Conservation (phyloP, 2,113 vertebrate species). For the Nothocercus nigrocapillus region DNA sequence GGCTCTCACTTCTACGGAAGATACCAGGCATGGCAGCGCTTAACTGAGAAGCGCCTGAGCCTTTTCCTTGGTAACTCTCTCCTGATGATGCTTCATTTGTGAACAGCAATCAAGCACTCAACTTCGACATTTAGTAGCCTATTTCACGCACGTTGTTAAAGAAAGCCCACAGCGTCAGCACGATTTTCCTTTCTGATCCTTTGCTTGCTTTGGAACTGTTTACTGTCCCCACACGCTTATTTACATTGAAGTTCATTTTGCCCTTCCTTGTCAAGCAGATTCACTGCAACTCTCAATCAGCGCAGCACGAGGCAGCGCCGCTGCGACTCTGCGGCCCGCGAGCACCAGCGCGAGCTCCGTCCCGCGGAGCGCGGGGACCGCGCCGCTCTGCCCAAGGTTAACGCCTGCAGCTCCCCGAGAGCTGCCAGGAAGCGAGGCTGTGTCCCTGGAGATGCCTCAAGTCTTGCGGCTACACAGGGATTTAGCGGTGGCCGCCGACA, state of each 20-base stretch:
- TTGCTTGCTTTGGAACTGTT: slow-evolving; percentile 48
- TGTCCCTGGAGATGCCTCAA: not conserved
- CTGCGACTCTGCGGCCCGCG: not conserved
- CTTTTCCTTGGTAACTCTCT: not conserved
- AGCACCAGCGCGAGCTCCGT: not conserved
- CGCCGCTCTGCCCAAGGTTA: slow-evolving; percentile 53
- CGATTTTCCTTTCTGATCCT: slow-evolving; percentile 4
- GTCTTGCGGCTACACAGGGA: not conserved
- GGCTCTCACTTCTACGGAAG: not conserved
- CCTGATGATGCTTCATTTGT: not conserved
- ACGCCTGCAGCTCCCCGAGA: slow-evolving; percentile 10
- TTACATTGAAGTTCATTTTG: slow-evolving; percentile 65
- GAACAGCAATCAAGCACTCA: not conserved
- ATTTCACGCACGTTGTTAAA: not conserved
- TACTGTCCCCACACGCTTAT: slow-evolving; percentile 42
- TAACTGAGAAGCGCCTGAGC: not conserved
- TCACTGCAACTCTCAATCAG: slow-evolving; percentile 72
- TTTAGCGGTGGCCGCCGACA: not conserved
- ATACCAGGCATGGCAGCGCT: not conserved
- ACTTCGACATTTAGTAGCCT: slow-evolving; percentile 8
- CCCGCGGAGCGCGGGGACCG: slow-evolving; percentile 13
- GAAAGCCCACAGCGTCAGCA: not conserved
- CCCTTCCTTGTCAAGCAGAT: slow-evolving; percentile 71
- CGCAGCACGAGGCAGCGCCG: slow-evolving; percentile 46
- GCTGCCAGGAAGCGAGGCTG: not conserved